Conservation (phyloP, 2,113 vertebrate genomes). For the Chionomys nivalis region DNA sequence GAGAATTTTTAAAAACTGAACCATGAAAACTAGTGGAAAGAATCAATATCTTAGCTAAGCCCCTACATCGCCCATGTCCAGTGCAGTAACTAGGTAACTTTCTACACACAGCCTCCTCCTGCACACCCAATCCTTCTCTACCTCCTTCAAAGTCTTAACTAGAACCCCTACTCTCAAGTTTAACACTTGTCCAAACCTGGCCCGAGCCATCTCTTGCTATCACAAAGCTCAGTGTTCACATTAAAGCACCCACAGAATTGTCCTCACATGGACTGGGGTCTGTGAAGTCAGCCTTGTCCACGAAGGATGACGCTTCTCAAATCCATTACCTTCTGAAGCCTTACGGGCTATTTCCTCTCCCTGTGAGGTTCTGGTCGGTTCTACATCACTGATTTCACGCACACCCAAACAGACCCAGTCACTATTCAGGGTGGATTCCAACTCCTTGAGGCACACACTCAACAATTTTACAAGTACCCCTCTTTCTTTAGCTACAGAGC, state of each 20-base stretch:
- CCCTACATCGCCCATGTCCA: neutral
- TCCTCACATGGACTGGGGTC: neutral
- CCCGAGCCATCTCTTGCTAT: neutral
- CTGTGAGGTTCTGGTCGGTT: neutral
- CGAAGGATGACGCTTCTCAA: neutral
- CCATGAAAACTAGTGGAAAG: neutral
- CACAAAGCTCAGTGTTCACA: neutral
- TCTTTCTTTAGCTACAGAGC: neutral
- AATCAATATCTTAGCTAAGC: neutral
- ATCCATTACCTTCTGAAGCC: neutral
- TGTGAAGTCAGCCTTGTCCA: neutral
- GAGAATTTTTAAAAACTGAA: neutral
- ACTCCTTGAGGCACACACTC: neutral
- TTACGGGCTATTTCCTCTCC: neutral
- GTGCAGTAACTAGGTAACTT: neutral
- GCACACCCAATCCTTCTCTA: neutral
- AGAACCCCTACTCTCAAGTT: constrained; percentile 16
- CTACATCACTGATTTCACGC: neutral
- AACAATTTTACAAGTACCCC: neutral
- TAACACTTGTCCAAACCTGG: neutral
- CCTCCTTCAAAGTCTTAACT: neutral
- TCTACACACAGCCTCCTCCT: neutral
- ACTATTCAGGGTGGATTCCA: neutral
- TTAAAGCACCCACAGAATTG: neutral
- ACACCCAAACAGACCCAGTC: neutral